These are phyloP conservation scores for Amiota communis DNA, from an alignment of 2,888 invertebrate genomes.

Conservation along the genomic window DNA sequence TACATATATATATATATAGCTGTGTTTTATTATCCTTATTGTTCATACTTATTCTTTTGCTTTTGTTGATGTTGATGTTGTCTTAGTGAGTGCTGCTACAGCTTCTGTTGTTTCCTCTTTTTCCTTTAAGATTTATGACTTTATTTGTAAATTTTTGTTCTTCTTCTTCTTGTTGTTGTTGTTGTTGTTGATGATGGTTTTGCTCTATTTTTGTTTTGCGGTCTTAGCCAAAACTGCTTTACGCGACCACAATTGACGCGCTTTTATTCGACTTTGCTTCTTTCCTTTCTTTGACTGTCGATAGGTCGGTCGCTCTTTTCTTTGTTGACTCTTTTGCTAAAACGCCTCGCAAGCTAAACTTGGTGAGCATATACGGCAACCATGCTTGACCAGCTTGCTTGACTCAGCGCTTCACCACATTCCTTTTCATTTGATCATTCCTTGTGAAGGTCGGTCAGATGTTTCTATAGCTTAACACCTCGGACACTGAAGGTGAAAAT, in stretches of 20 bases:
- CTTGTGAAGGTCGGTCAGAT: too few species aligned
- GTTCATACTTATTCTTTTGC: neutral
- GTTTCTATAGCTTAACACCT: too few species aligned
- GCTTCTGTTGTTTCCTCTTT: conserved; percentile 35
- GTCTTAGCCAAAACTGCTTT: neutral
- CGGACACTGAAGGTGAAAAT: too few species aligned
- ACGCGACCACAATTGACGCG: neutral
- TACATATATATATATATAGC: too few species aligned
- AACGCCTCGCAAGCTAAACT: too few species aligned
- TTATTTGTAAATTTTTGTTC: conserved; percentile 58
- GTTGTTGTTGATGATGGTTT: conserved; percentile 9
- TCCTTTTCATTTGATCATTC: too few species aligned
- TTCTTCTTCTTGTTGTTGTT: conserved; percentile 36
- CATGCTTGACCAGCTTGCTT: too few species aligned
- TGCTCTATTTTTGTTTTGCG: neutral
- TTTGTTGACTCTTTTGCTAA: neutral
- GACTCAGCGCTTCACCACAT: too few species aligned
- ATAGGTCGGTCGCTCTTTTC: neutral
- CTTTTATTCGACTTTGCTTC: neutral
- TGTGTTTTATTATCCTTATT: neutral
- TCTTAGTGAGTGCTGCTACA: neutral
- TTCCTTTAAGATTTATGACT: conserved; percentile 62
- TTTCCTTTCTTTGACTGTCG: conserved; percentile 42
- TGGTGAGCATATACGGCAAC: too few species aligned
- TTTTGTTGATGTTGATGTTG: neutral